phyloP scores from a whole-genome alignment of 1,140 invertebrate species.

The Achatina immaculata region DNA sequence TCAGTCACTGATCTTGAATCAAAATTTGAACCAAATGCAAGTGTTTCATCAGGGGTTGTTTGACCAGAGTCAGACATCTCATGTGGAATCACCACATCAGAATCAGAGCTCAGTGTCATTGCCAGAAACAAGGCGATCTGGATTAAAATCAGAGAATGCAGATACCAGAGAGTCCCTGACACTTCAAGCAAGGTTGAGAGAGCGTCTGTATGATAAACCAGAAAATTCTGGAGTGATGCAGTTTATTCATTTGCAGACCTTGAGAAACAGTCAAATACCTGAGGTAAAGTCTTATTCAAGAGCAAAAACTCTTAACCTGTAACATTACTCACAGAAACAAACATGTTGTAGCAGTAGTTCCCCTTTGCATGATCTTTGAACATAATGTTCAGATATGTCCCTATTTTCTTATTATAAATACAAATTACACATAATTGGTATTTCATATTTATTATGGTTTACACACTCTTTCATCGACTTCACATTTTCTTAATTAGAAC shows the following conservation, averaged over 20 bases:
- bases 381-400: too few relatives aligned
- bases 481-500: too few relatives aligned
- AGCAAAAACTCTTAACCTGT: too few relatives aligned
- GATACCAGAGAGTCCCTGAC: slow-evolving; percentile 29
- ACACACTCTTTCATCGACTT: too few relatives aligned
- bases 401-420: too few relatives aligned
- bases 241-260: slow-evolving; percentile 43
- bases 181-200: slow-evolving; percentile 47
- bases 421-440: too few relatives aligned
- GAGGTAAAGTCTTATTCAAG: too few relatives aligned
- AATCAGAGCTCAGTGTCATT: slow-evolving; percentile 34
- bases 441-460: too few relatives aligned
- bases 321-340: neutral
- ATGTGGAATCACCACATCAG: slow-evolving; percentile 47
- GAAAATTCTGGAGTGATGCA: slow-evolving; percentile 51
- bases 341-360: neutral
- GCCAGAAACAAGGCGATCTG: slow-evolving; percentile 25
- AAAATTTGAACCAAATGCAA: slow-evolving; percentile 49
- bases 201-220: slow-evolving; percentile 53
- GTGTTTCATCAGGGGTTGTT: slow-evolving; percentile 43
- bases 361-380: neutral
- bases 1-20: slow-evolving; percentile 56
- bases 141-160: slow-evolving; percentile 30
- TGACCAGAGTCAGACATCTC: slow-evolving; percentile 36
- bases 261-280: slow-evolving; percentile 26